Base-by-base conservation (phyloP, 2,888 invertebrate genomes). In the Cecidostiba fungosa region DNA sequence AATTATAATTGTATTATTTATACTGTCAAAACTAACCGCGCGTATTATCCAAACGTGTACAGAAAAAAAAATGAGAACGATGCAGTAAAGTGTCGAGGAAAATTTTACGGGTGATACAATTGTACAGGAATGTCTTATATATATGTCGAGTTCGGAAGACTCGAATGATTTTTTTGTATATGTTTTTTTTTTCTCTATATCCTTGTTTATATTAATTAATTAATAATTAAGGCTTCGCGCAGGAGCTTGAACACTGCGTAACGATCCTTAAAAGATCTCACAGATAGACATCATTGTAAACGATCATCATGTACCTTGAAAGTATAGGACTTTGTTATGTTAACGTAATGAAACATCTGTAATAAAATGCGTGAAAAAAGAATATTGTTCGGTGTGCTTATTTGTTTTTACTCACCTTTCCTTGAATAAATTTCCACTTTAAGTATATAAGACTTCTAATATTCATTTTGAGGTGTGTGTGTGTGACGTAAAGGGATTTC, bases 271-370 rank as follows among this genome's bases (percentile, higher is more conserved):
- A 89, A 92, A 91, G 91, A 92, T 92, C 91, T 93, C 92, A 92
- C 91, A 91, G 91, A 90, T 91, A 91, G 90, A 91, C 90, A 91
- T 90, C 90, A 88, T 91, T 92, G 91, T 92, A 92, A 85, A 92
- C 89, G 91, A 92, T 91, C 90, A 91, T 91, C 90, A 90, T 93
- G 92, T 93, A 93, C 93, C 92, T 92, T 92, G 92, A 92, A 93
- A 93, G 91, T 93, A 93, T 92, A 92, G 91, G 89, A 92, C 90
- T 93, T 93, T 92, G 92, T 93, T 93, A 92, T 92, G 92, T 92
- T 92, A 91, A 92, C 90, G 89, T 92, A 92, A 92, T 91, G 90
- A 91, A 91, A 92, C 90, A 89, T 92, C 92, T 92, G 92, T 92
- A 92, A 93, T 92, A 93, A 92, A 92, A 89, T 87, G 89, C 89